Evolutionary conservation across 2,797 vertebrate genomes (phyloP), one percentile per base, ranked within the genome.

Genomic region (Propithecus perrieri): DNA sequence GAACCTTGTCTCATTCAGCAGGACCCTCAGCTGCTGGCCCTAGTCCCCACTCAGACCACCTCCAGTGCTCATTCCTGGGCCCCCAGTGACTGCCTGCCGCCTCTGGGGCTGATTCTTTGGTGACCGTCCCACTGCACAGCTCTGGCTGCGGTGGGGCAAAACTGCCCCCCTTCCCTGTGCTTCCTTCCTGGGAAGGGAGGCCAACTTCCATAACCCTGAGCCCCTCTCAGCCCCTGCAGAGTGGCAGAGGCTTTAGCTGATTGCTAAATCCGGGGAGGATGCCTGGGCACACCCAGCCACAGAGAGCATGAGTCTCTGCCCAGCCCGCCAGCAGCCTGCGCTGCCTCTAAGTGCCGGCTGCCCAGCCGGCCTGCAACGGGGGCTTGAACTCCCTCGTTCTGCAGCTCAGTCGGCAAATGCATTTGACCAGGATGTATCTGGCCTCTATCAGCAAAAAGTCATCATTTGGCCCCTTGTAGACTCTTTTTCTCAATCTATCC

Each of bases 371-470:
- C 75, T 24, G 9, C 35, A 81, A 1, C 41, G 11, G 22, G 74
- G 61, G 15, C 59, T 53, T 4, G 18, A 28, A 28, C 50, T 12
- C 33, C 13, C 0, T 15, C 14, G 3, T 26, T 30, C 24, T 18
- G 48, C 0, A 2, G 24, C 20, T 18, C 48, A 22, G 15, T 30
- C 24, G 20, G 33, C 17, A 8, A 30, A 28, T 24, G n/a, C 28
- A 13, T 79, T 41, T 69, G 35, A 30, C 26, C 0, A 1, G 26
- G 59, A 15, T 3, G 22, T 26, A 50, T 17, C 28, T 1, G 1
- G 72, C 43, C 22, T 71, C 61, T 10, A 0, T 6, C 11, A 17
- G 20, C 20, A 50, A 61, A 69, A 50, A 91, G 33, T 7, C 28
- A 11, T 53, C 9, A 1, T 26, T 18, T 48, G 38, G 12, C 30